phyloP scores from a whole-genome alignment of 2,888 invertebrate species.

The Monochamus alternatus region DNA sequence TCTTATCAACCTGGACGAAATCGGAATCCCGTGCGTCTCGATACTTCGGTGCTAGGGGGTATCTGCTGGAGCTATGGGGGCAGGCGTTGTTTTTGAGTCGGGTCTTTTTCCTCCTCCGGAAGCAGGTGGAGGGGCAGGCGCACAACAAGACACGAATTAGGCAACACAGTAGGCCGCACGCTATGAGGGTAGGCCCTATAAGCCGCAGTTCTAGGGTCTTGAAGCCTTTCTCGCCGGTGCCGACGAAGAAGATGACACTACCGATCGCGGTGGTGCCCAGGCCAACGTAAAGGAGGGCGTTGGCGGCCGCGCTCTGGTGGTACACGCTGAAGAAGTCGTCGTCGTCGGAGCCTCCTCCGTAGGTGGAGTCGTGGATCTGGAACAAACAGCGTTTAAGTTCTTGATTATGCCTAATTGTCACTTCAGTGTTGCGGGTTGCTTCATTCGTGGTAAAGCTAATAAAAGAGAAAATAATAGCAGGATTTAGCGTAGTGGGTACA shows the following conservation, averaged over 20 bases:
- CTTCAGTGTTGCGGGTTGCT: not conserved
- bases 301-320: slow-evolving; percentile 86
- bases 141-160: slow-evolving; percentile 88
- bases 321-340: slow-evolving; percentile 80
- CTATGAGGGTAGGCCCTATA: slow-evolving; percentile 84
- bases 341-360: slow-evolving; percentile 80
- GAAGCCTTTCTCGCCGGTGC: slow-evolving; percentile 91
- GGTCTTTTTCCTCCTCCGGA: slow-evolving; percentile 78
- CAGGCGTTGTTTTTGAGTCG: slow-evolving; percentile 71
- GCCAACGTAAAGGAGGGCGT: slow-evolving; percentile 88
- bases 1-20: slow-evolving; percentile 64
- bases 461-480: no score
- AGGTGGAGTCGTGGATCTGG: slow-evolving; percentile 89
- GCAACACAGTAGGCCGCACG: slow-evolving; percentile 87
- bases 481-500: no score
- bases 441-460: no score
- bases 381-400: slow-evolving; percentile 43
- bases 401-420: slow-evolving; percentile 11
- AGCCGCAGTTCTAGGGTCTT: slow-evolving; percentile 88
- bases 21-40: slow-evolving; percentile 60
- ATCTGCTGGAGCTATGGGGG: slow-evolving; percentile 68
- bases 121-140: slow-evolving; percentile 85
- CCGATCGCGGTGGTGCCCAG: slow-evolving; percentile 88
- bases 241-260: slow-evolving; percentile 90
- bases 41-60: slow-evolving; percentile 73